Conservation (phyloP, 2,113 vertebrate species). For the Mionectes macconnelli region DNA sequence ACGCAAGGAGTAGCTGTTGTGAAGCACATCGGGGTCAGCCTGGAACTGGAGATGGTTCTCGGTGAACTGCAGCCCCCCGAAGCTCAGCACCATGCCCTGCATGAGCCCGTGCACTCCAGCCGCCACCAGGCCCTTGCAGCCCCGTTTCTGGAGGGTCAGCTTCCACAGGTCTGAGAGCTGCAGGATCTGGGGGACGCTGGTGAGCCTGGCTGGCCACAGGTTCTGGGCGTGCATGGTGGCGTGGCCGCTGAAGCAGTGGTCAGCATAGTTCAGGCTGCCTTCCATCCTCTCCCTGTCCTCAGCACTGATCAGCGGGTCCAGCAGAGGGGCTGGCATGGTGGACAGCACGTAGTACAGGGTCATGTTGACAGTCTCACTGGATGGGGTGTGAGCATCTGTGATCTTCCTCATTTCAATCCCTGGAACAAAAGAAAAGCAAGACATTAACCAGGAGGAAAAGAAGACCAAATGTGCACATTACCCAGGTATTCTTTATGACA, state of each 20-base stretch:
- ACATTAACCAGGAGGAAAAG: background rate
- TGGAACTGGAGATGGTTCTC: constrained; percentile 99
- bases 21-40: constrained; percentile 91
- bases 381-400: constrained; percentile 88
- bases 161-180: constrained; percentile 94
- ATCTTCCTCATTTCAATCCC: constrained; percentile 95
- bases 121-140: constrained; percentile 88
- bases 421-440: constrained; percentile 45
- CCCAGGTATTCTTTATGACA: background rate
- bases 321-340: constrained; percentile 81
- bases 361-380: constrained; percentile 90
- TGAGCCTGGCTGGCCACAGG: constrained; percentile 87
- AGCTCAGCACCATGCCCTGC: constrained; percentile 96
- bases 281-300: constrained; percentile 86
- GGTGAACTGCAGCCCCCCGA: constrained; percentile 95
- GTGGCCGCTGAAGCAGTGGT: constrained; percentile 97
- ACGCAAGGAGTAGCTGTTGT: constrained; percentile 92
- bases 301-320: constrained; percentile 71
- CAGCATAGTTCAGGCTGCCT: constrained; percentile 89
- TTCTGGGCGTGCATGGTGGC: constrained; percentile 96
- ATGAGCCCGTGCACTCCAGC: constrained; percentile 90
- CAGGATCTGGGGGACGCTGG: constrained; percentile 81
- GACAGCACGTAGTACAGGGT: constrained; percentile 94
- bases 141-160: constrained; percentile 91
- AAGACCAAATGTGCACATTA: rapidly evolving